Percentiles rank a stretch among this genome's conserved stretches.
These are phyloP conservation scores for Drosophila siamana DNA, from an alignment of 2,888 invertebrate species.

Conservation along the genomic window DNA sequence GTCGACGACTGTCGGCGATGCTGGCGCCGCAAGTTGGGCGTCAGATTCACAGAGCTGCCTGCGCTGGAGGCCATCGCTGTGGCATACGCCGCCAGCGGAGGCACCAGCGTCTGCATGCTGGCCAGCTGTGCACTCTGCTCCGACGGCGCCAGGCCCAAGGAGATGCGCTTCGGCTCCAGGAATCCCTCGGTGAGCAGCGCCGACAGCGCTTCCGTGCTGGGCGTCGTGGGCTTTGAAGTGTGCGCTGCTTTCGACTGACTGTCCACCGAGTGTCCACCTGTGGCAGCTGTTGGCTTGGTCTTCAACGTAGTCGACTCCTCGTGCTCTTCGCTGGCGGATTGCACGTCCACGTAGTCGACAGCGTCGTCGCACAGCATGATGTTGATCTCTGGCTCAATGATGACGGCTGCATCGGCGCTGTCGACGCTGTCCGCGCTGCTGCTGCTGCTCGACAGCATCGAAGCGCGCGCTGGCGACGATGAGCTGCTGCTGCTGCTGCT, in stretches of 20 bases:
- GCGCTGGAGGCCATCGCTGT: conserved; percentile 66
- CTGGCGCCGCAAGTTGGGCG: conserved; percentile 66
- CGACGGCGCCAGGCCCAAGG: conserved; percentile 89
- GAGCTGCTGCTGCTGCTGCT: conserved; percentile 43
- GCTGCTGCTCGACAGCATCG: conserved; percentile 55
- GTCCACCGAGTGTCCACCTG: not conserved
- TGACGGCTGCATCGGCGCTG: conserved; percentile 69
- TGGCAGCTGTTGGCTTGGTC: conserved; percentile 2
- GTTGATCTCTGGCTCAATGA: conserved; percentile 70
- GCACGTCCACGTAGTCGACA: conserved; percentile 69
- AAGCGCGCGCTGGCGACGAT: conserved; percentile 65
- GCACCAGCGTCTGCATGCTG: conserved; percentile 55
- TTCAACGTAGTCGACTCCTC: conserved; percentile 14
- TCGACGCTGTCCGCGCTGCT: conserved; percentile 54
- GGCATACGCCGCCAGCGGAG: conserved; percentile 69
- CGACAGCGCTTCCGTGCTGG: conserved; percentile 92
- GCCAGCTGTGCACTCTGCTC: conserved; percentile 85
- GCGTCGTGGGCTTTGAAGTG: conserved; percentile 89
- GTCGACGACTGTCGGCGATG: conserved; percentile 84
- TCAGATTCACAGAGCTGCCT: conserved; percentile 72
- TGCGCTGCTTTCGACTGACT: conserved; percentile 4
- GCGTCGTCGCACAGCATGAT: conserved; percentile 64
- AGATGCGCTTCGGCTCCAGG: conserved; percentile 93
- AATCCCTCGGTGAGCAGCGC: conserved; percentile 94
- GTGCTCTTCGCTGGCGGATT: conserved; percentile 69